phyloP scores from a whole-genome alignment of 2,113 vertebrate species.

The Paracanthobrama guichenoti region DNA sequence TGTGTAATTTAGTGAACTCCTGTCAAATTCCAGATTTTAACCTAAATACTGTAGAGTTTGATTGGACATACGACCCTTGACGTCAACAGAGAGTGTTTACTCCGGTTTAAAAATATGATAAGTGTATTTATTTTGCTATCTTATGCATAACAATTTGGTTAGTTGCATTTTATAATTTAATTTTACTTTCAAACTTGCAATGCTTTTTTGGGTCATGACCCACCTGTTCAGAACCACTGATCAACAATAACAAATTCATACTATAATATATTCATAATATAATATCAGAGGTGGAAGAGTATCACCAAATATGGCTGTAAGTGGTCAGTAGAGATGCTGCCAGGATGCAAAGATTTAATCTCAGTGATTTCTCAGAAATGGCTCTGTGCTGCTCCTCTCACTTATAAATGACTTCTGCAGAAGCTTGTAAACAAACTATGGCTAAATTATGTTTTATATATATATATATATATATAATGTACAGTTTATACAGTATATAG shows the following conservation, averaged over 20 bases:
- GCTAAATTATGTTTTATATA: not conserved
- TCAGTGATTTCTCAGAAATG: constrained; percentile 28
- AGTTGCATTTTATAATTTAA: not conserved
- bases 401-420: not conserved
- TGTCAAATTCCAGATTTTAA: not conserved
- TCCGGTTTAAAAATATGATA: not conserved
- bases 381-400: constrained; percentile 19
- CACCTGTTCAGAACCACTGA: not conserved
- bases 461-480: not conserved
- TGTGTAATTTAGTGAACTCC: not conserved
- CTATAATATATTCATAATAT: not conserved
- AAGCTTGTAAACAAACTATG: constrained; percentile 5
- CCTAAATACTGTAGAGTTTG: not conserved
- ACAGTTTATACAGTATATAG: not conserved
- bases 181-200: not conserved
- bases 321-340: constrained; percentile 16
- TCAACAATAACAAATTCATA: not conserved
- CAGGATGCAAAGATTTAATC: constrained; percentile 47
- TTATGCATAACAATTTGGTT: not conserved
- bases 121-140: not conserved
- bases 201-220: not conserved
- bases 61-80: not conserved
- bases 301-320: not conserved
- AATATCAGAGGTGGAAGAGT: not conserved
- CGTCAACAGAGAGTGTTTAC: not conserved